Evolutionary conservation across 2,888 invertebrate genomes (phyloP).

Genomic region (Conus canariensis): DNA sequence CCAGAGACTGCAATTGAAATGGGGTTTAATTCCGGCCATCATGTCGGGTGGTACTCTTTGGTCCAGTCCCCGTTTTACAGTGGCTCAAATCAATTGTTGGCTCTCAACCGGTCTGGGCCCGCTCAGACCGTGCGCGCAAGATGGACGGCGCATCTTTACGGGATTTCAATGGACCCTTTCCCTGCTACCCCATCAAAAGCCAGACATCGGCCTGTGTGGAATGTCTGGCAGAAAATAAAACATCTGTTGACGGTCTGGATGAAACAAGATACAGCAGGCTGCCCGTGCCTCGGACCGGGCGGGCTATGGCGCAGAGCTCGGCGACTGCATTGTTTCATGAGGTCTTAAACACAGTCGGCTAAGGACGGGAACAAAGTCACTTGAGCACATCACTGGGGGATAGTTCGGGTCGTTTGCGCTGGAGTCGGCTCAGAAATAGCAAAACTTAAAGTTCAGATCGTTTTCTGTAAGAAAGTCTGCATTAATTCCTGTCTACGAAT

Average conservation of each 20-base stretch:
- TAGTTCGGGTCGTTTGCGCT: too few species aligned
- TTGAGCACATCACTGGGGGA: neutral
- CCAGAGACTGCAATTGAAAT: constrained; percentile 16
- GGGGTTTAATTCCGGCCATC: constrained; percentile 10
- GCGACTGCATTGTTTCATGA: neutral
- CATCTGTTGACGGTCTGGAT: neutral
- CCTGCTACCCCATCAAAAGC: neutral
- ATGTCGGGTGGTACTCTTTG: neutral
- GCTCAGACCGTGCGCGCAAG: neutral
- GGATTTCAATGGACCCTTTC: constrained; percentile 13
- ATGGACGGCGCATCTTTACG: neutral
- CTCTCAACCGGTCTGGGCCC: constrained; percentile 4
- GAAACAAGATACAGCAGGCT: neutral
- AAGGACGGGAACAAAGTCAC: constrained; percentile 2
- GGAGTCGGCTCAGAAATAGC: neutral
- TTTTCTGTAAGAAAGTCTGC: neutral
- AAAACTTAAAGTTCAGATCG: neutral
- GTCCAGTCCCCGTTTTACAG: constrained; percentile 5
- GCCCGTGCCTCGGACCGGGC: neutral
- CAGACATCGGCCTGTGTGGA: neutral
- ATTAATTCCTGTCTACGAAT: neutral
- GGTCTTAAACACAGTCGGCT: neutral
- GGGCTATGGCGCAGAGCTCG: neutral
- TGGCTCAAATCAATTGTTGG: constrained; percentile 19
- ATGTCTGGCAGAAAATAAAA: constrained; percentile 5